Conservation (phyloP, 1,140 invertebrate genomes). For the Tribolium castaneum region DNA sequence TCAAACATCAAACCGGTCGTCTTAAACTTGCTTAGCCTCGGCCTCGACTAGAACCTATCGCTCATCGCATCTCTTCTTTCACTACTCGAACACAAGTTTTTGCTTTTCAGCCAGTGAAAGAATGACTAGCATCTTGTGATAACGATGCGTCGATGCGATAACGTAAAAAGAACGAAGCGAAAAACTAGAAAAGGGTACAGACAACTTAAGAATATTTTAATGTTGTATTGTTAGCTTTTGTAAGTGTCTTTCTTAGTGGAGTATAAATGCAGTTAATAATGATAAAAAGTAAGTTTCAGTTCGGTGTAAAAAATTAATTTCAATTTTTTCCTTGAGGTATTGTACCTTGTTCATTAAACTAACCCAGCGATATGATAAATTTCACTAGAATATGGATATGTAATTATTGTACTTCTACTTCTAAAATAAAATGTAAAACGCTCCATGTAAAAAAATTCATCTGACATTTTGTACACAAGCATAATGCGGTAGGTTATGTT, state of each 20-base stretch:
- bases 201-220: constrained; percentile 12
- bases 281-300: no score
- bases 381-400: no score
- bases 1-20: constrained; percentile 24
- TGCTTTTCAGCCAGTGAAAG: constrained; percentile 20
- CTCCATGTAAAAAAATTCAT: no score
- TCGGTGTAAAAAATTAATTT: not conserved
- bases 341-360: no score
- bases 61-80: constrained; percentile 2
- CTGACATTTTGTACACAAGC: no score
- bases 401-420: no score
- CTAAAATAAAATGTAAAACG: no score
- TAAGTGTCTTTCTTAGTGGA: no score
- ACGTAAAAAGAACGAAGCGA: constrained; percentile 18
- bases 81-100: constrained; percentile 25
- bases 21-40: not conserved
- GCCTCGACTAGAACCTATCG: constrained; percentile 1
- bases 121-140: constrained; percentile 38
- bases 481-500: no score
- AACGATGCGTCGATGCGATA: not conserved
- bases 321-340: no score
- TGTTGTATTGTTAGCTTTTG: not conserved
- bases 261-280: no score
- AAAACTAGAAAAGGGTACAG: not conserved
- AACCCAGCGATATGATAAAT: no score